A percentile compares a stretch with the other conserved stretches of the same genome.
Evolutionary conservation across 2,113 vertebrate species (phyloP).

Genomic region (Alethe diademata): DNA sequence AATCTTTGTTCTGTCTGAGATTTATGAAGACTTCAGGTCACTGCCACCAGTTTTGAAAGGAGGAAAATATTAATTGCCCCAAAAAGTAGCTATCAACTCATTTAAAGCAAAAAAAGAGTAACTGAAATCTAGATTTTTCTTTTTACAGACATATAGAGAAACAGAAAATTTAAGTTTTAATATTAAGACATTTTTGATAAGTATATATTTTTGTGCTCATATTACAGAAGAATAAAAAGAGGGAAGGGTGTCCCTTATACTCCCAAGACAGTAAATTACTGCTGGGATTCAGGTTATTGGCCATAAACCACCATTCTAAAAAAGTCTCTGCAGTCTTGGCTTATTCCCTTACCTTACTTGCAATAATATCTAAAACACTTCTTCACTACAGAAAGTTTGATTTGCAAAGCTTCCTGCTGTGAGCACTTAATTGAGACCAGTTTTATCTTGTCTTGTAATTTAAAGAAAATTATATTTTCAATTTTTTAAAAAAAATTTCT

Average conservation of each 20-base stretch:
- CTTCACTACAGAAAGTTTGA: neutral
- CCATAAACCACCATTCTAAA: neutral
- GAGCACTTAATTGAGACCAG: neutral
- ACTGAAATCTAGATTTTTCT: neutral
- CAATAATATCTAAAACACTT: neutral
- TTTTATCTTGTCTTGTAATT: neutral
- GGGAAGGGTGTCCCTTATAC: neutral
- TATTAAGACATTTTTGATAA: neutral
- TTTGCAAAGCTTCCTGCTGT: neutral
- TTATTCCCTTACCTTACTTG: neutral
- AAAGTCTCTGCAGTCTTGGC: neutral
- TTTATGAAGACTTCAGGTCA: neutral
- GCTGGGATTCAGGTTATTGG: neutral
- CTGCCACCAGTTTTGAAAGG: neutral
- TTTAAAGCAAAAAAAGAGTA: neutral
- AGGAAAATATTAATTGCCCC: neutral
- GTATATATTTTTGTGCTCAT: neutral
- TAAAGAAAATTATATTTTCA: neutral
- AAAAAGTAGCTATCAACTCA: neutral
- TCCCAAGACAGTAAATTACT: neutral
- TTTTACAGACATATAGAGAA: neutral
- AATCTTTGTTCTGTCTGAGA: neutral
- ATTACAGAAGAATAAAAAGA: neutral
- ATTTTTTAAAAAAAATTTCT: neutral
- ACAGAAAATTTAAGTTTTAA: neutral